Percentiles rank a stretch among this genome's conserved stretches.
Conservation (phyloP, 2,113 vertebrate genomes). For the Geococcyx californianus region DNA sequence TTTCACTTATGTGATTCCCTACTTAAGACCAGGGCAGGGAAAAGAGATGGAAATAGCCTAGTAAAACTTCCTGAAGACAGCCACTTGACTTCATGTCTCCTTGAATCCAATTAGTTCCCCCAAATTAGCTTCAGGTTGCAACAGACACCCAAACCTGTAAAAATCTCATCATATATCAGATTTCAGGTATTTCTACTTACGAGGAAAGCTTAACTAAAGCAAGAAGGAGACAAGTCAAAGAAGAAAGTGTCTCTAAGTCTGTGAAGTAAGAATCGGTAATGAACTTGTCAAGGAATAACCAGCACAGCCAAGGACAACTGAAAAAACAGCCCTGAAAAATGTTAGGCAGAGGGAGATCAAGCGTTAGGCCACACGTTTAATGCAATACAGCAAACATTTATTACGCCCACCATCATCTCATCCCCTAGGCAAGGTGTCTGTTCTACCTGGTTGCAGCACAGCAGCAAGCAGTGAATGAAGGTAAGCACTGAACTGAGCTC, state of each 20-base stretch:
- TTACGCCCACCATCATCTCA: background rate
- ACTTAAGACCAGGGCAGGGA: too few species aligned
- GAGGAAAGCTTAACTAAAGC: background rate
- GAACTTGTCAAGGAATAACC: background rate
- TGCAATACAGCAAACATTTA: background rate
- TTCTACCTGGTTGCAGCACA: conserved; percentile 84
- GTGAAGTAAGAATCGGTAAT: background rate
- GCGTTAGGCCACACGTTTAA: background rate
- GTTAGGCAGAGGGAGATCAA: background rate
- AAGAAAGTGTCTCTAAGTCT: background rate
- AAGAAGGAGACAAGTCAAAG: background rate
- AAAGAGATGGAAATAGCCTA: background rate
- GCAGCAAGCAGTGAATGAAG: conserved; percentile 90
- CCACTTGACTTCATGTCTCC: background rate
- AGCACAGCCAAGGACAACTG: background rate
- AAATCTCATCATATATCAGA: background rate
- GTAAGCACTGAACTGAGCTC: conserved; percentile 94
- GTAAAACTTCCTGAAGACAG: background rate
- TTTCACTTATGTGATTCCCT: too few species aligned
- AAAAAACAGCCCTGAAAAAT: background rate
- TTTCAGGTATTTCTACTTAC: background rate
- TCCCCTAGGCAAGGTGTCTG: background rate
- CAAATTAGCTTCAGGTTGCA: background rate
- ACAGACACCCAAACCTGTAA: background rate
- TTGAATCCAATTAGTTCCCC: background rate